These are phyloP conservation scores for Otocyon megalotis DNA, from an alignment of 2,113 vertebrate genomes.

Conservation along the genomic window DNA sequence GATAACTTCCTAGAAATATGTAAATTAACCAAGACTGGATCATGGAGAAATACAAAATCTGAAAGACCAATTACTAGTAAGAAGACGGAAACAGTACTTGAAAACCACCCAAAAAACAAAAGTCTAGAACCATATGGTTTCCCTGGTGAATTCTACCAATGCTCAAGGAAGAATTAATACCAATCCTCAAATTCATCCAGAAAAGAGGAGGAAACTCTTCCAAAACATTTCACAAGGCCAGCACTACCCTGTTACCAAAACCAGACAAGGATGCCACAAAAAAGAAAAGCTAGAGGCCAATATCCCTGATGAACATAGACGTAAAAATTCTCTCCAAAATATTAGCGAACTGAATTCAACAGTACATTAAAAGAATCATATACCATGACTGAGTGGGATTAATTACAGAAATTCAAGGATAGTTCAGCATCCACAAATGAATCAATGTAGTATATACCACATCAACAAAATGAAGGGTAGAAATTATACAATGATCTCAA, in stretches of 20 bases:
- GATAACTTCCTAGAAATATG: not conserved
- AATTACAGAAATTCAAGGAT: not conserved
- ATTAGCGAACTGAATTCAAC: not conserved
- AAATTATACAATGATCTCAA: not conserved
- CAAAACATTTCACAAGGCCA: not conserved
- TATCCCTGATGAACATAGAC: not conserved
- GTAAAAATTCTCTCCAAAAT: not conserved
- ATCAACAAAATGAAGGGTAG: not conserved
- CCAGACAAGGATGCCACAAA: not conserved
- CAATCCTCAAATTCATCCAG: not conserved
- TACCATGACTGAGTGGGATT: not conserved
- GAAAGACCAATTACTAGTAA: not conserved
- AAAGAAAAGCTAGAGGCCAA: not conserved
- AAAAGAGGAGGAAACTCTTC: not conserved
- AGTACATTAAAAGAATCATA: not conserved
- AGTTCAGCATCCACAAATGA: not conserved
- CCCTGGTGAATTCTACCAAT: not conserved
- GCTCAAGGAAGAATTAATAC: not conserved
- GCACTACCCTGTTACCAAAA: not conserved
- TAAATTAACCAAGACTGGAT: not conserved
- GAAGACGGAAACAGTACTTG: not conserved
- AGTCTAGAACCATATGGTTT: not conserved
- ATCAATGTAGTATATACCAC: not conserved
- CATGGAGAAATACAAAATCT: not conserved
- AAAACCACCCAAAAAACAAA: not conserved